Evolutionary conservation across 2,113 vertebrate genomes (phyloP).

Genomic region (Peromyscus leucopus): DNA sequence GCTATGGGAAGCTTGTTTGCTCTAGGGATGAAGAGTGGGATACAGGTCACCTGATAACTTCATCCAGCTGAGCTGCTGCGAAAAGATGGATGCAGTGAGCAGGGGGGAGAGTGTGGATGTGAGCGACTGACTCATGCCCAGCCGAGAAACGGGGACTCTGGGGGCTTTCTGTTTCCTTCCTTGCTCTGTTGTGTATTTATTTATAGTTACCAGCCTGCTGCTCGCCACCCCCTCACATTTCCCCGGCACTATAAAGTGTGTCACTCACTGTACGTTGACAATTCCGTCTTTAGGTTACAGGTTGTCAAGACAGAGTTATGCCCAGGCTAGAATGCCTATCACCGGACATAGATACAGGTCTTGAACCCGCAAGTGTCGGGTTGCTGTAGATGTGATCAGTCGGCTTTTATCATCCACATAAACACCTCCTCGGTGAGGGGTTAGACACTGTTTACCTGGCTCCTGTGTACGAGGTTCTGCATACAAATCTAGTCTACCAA

Average conservation of each 20-base stretch:
- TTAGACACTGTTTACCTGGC: not conserved
- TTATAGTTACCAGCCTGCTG: not conserved
- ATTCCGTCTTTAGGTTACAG: not conserved
- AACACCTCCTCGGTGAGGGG: too few relatives aligned
- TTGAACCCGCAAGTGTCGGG: not conserved
- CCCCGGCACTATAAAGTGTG: not conserved
- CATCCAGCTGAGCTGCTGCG: not conserved
- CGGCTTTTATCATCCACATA: not conserved
- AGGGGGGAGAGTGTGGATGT: too few relatives aligned
- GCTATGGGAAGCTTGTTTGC: not conserved
- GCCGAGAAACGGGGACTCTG: not conserved
- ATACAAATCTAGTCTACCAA: not conserved
- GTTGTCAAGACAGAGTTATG: not conserved
- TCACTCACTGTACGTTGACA: conserved; percentile 11
- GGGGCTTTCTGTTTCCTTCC: not conserved
- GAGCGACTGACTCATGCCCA: not conserved
- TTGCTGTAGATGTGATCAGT: not conserved
- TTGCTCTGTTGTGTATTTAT: not conserved
- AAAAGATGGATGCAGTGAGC: not conserved
- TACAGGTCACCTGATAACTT: not conserved
- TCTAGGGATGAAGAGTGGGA: not conserved
- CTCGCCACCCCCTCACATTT: not conserved
- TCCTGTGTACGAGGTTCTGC: not conserved
- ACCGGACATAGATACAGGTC: not conserved
- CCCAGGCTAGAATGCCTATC: not conserved